Evolutionary conservation across 2,113 vertebrate species (phyloP), one percentile per base, ranked within the genome.

Genomic region (Phylloscopus trochilus): DNA sequence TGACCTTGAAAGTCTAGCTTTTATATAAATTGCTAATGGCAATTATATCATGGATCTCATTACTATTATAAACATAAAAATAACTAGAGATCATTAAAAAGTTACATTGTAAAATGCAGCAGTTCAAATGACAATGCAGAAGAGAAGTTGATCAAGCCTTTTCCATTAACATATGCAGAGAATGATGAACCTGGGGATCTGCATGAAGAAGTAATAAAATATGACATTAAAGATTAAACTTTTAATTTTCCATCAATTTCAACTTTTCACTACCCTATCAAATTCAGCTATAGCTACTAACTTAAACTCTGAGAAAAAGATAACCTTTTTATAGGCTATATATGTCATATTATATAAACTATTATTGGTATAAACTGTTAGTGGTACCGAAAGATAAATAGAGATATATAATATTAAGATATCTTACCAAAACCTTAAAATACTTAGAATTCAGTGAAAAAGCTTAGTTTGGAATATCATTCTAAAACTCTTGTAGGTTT

Each of bases 191-290:
- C 75, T 49, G 30, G 83, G 44, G 78, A 95, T 82, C 80, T 88
- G 76, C 86, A 60, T 77, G 91, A 97, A 93, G 58, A 89, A 77
- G 72, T 95, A 89, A 93, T 96, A 97, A 97, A 97, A 97, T 74
- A 46, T 95, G 89, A 95, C 87, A 94, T 95, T 95, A 94, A 97
- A 95, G 52, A 96, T 49, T 92, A 70, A 83, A 70, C 70, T 96
- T 97, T 95, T 96, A 97, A 93, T 91, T 94, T 96, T 93, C 52
- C 73, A 93, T 96, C 83, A 64, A 97, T 97, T 97, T 98, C 72
- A 90, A 88, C 85, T 97, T 97, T 96, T 97, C 69, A 62, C 37
- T 89, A 97, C 78, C 66, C 10, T 85, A 87, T 91, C 89, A 90
- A 97, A 97, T 85, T 95, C 94, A 92, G 37, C 41, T 94, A 27